A percentile compares a stretch with the other conserved stretches of the same genome.
Evolutionary conservation across 37 sponge, comb jelly and placozoan genomes (phyloP).

Genomic region (Halisarca cf. caerulea): DNA sequence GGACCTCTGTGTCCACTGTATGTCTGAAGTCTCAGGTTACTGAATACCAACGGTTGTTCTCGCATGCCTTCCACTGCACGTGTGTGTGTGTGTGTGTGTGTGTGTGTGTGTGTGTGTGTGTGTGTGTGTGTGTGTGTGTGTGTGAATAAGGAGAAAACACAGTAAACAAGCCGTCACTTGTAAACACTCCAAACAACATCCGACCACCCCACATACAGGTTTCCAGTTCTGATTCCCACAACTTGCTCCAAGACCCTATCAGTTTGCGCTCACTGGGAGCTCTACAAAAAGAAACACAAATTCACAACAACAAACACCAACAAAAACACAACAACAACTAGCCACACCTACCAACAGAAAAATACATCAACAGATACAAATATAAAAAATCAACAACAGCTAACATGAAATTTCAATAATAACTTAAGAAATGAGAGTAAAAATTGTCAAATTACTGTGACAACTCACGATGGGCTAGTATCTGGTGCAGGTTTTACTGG

Average conservation of each 20-base stretch:
- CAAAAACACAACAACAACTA: too few relatives aligned
- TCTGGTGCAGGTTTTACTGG: background rate
- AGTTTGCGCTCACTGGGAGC: background rate
- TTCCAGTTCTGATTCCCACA: background rate
- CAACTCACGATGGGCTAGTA: too few relatives aligned
- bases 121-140: background rate
- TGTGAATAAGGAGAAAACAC: background rate
- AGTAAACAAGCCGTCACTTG: too few relatives aligned
- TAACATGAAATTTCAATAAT: background rate
- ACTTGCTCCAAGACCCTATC: background rate
- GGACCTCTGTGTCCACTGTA: conserved; percentile 69
- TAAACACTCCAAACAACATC: too few relatives aligned
- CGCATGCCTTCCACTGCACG: background rate
- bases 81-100: background rate
- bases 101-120: background rate
- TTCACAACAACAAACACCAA: too few relatives aligned
- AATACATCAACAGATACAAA: background rate
- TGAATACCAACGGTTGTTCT: background rate
- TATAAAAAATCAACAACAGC: background rate
- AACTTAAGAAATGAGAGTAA: too few relatives aligned
- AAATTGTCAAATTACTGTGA: too few relatives aligned
- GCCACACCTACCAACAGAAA: background rate
- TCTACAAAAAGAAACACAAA: too few relatives aligned
- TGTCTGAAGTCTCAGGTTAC: background rate
- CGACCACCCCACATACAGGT: background rate